These are phyloP conservation scores for Epinephelus coioides DNA, from an alignment of 2,797 vertebrate species.

Conservation along the genomic window DNA sequence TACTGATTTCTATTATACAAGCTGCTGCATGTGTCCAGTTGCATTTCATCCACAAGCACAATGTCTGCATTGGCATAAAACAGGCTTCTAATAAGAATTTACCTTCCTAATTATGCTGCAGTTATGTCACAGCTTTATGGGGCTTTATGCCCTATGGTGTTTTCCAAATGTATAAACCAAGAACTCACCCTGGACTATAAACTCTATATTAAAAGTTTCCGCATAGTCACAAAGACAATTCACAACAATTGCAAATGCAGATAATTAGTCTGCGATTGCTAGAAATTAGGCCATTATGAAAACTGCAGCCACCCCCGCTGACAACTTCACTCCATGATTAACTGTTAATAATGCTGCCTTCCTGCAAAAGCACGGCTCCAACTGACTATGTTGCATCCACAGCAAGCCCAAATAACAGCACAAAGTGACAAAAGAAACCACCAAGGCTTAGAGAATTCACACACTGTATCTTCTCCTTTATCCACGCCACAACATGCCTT, in stretches of 20 bases:
- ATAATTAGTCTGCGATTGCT: constrained; percentile 79
- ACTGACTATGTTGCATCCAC: constrained; percentile 19
- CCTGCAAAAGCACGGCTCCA: constrained; percentile 40
- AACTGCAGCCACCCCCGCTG: constrained; percentile 72
- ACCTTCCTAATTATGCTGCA: constrained; percentile 63
- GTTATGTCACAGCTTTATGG: constrained; percentile 61
- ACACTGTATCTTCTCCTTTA: constrained; percentile 9
- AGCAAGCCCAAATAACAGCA: constrained; percentile 12
- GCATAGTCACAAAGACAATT: constrained; percentile 66
- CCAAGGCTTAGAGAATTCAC: neutral
- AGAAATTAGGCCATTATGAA: constrained; percentile 79
- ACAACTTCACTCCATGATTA: constrained; percentile 73
- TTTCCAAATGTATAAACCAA: constrained; percentile 47
- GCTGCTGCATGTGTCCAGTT: neutral
- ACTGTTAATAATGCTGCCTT: constrained; percentile 71
- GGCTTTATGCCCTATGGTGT: constrained; percentile 46
- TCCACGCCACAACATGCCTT: neutral
- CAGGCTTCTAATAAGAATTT: constrained; percentile 57
- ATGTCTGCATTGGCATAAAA: constrained; percentile 5
- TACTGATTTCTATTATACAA: neutral
- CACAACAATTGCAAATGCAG: constrained; percentile 69
- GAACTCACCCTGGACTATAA: constrained; percentile 64
- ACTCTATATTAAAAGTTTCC: constrained; percentile 61
- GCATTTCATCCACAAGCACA: constrained; percentile 13
- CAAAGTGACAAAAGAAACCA: constrained; percentile 22